These are phyloP conservation scores for Alligator mississippiensis DNA, from an alignment of 2,113 vertebrate species.

Conservation along the genomic window DNA sequence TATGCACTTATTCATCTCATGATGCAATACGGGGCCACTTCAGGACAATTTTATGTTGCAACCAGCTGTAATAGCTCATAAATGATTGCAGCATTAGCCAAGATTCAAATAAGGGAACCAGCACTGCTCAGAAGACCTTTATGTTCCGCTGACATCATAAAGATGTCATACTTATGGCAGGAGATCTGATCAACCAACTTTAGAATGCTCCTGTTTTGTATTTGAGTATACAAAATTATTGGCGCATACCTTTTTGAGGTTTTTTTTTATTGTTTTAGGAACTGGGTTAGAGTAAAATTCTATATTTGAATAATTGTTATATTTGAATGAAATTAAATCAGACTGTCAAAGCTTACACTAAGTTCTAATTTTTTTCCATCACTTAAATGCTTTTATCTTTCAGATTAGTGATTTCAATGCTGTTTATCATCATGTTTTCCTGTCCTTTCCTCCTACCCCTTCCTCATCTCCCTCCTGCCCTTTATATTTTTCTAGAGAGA, in stretches of 20 bases:
- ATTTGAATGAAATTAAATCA: not conserved
- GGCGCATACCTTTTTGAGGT: not conserved
- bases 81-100: not conserved
- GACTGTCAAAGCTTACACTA: not conserved
- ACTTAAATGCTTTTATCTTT: not conserved
- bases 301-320: not conserved
- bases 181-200: not conserved
- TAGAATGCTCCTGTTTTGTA: not conserved
- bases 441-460: not conserved
- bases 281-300: not conserved
- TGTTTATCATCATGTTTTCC: not conserved
- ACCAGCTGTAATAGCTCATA: not conserved
- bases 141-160: not conserved
- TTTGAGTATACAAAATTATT: no score
- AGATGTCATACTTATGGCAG: not conserved
- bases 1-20: not conserved
- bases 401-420: not conserved
- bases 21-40: not conserved
- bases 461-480: not conserved
- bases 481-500: not conserved
- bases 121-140: not conserved
- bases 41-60: not conserved
- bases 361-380: not conserved
- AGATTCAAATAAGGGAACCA: not conserved
- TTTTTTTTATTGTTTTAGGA: not conserved